Conservation (phyloP, 2,113 vertebrate genomes). For the Scortum barcoo region DNA sequence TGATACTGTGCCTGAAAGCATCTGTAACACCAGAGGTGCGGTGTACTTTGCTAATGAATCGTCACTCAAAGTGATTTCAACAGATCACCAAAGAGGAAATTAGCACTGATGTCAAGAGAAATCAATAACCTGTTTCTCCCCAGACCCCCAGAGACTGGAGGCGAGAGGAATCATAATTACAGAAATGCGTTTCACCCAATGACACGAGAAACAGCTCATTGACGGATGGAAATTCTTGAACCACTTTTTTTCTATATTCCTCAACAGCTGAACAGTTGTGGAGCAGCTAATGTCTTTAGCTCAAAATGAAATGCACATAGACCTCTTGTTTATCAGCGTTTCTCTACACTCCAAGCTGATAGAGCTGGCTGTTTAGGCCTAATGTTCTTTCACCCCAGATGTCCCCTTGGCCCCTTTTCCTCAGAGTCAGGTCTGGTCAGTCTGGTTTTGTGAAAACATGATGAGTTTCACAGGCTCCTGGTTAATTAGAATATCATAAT, state of each 20-base stretch:
- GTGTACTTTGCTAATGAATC: constrained; percentile 24
- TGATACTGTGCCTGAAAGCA: constrained; percentile 22
- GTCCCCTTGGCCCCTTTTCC: constrained; percentile 1
- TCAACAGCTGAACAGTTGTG: constrained; percentile 4
- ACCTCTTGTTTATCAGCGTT: constrained; percentile 29
- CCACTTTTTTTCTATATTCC: background rate
- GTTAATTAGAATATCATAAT: constrained; percentile 25
- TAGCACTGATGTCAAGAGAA: constrained; percentile 45
- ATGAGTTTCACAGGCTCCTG: background rate
- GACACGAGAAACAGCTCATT: constrained; percentile 22
- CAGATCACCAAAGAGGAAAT: constrained; percentile 44
- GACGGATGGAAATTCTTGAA: constrained; percentile 2
- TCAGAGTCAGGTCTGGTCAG: constrained; percentile 49
- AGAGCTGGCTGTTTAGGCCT: constrained; percentile 34
- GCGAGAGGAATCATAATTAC: constrained; percentile 13
- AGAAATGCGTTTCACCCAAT: constrained; percentile 10
- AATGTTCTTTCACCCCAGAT: constrained; percentile 35
- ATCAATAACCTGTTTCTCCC: constrained; percentile 56
- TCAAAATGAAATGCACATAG: background rate
- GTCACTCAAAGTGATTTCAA: constrained; percentile 33
- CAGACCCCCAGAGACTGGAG: constrained; percentile 13
- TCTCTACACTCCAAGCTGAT: constrained; percentile 35
- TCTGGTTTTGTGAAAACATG: background rate
- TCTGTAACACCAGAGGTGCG: background rate
- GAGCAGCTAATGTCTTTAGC: constrained; percentile 15